Evolutionary conservation across 2,888 invertebrate species (phyloP).

Genomic region (Pachycephus smyrnensis): DNA sequence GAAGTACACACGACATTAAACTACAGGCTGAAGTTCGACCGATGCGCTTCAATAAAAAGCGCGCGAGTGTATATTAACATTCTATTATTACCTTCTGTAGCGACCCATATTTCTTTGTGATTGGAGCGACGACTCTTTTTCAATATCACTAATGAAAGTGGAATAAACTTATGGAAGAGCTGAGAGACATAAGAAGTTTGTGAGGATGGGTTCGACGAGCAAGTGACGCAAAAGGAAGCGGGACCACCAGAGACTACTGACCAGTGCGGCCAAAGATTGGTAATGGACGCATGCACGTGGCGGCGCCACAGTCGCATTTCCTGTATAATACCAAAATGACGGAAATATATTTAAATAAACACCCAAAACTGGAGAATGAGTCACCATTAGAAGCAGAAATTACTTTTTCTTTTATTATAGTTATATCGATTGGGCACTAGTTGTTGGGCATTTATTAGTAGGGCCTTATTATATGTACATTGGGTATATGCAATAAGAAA

Average conservation of each 20-base stretch:
- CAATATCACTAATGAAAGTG: not conserved
- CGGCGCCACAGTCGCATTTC: conserved; percentile 1
- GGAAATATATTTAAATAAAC: not conserved
- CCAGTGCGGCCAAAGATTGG: not conserved
- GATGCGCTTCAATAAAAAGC: not conserved
- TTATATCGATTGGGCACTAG: not conserved
- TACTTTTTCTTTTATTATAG: conserved; percentile 2
- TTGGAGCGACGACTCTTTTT: not conserved
- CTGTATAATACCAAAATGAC: not conserved
- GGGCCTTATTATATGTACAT: conserved; percentile 10
- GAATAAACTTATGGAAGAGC: not conserved
- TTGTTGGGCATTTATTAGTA: not conserved
- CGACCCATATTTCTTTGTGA: conserved; percentile 42
- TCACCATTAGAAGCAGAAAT: not conserved
- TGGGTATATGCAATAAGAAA: conserved; percentile 8
- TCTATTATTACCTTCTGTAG: conserved; percentile 46
- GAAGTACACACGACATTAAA: not conserved
- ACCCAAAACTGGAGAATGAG: not conserved
- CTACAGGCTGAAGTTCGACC: not conserved
- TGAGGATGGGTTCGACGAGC: not conserved
- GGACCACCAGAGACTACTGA: not conserved
- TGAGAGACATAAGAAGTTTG: not conserved
- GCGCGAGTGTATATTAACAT: not conserved
- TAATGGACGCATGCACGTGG: conserved; percentile 2
- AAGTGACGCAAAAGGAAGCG: conserved; percentile 14